Base-by-base conservation (phyloP, 2,113 vertebrate genomes). In the Chlorocebus sabaeus region DNA sequence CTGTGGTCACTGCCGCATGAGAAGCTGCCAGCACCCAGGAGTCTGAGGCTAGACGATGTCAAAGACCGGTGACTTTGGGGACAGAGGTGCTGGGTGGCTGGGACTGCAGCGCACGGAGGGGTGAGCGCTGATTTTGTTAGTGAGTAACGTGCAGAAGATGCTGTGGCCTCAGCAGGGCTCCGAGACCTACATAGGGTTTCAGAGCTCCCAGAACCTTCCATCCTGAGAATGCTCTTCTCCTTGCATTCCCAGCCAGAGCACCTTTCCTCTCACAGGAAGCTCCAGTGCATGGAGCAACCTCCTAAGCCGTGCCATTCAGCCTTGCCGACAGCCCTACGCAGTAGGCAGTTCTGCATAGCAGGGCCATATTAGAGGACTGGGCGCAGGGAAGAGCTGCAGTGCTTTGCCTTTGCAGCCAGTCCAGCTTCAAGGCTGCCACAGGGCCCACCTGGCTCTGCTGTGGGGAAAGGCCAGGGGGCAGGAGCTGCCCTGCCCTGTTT, bases 1-100 rank as follows among this genome's bases (percentile, higher is more conserved):
- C 98, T 98, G 98, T 94, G 98, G 97, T 92, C 95, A 97, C 98
- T 98, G 98, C 97, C 99, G 98, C 2, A 97, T 98, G 99, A 98
- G 99, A 99, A 98, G 98, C 98, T 99, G 96, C 99, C 99, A 99
- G 99, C 99, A 99, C 98, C 98, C 98, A 94, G 98, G 98, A 98
- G 99, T 99, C 97, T 96, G 98, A 94, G 98, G 98, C 98, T 98
- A 98, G 98, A 93, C 97, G 98, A 98, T 98, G 97, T 98, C 98
- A 98, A 97, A 99, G 98, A 97, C 97, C 95, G 98, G 98, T 98
- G 98, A 98, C 98, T 98, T 98, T 96, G 96, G 96, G 98, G 98
- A 90, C 89, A 97, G 94, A 95, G 94, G 57, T 61, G 98, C 98
- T 99, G 99, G 98, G 98, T 93, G n/a, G 61, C 97, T 97, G 98